Evolutionary conservation across 1,140 invertebrate species (phyloP).

Genomic region (Drosophila ogumai): DNA sequence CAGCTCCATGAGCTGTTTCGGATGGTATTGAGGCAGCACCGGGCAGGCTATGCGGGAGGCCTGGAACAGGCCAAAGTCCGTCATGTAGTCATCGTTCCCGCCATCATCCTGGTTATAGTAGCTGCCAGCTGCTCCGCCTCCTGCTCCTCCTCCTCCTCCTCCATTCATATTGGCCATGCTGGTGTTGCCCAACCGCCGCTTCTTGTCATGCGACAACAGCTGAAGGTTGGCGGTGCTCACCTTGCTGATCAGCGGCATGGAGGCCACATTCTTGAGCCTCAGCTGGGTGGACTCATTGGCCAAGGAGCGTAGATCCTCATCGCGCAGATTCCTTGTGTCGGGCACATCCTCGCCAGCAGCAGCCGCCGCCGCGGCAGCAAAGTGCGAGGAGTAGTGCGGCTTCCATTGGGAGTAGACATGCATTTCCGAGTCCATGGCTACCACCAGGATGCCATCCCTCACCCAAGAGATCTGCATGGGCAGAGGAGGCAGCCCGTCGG

Average conservation of each 20-base stretch:
- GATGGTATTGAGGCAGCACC: conserved; percentile 99
- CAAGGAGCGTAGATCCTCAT: conserved; percentile 91
- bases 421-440: conserved; percentile 99
- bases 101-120: conserved; percentile 50
- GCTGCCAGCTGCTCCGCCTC: not conserved
- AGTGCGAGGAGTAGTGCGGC: conserved; percentile 85
- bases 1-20: conserved; percentile 99
- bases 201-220: conserved; percentile 89
- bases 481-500: conserved; percentile 97
- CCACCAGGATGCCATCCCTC: conserved; percentile 97
- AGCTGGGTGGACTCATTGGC: conserved; percentile 90
- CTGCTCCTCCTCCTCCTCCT: not conserved
- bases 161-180: conserved; percentile 70
- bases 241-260: conserved; percentile 91
- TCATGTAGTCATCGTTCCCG: conserved; percentile 89
- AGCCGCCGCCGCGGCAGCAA: conserved; percentile 51
- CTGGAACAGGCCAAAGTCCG: conserved; percentile 97
- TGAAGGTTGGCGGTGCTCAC: conserved; percentile 93
- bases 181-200: conserved; percentile 79
- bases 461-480: conserved; percentile 99
- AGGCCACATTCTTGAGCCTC: conserved; percentile 89
- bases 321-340: conserved; percentile 91
- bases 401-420: conserved; percentile 99
- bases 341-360: conserved; percentile 66
- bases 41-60: conserved; percentile 98